Conservation (phyloP, 2,888 invertebrate genomes). For the Xanthorhoe spadicearia region DNA sequence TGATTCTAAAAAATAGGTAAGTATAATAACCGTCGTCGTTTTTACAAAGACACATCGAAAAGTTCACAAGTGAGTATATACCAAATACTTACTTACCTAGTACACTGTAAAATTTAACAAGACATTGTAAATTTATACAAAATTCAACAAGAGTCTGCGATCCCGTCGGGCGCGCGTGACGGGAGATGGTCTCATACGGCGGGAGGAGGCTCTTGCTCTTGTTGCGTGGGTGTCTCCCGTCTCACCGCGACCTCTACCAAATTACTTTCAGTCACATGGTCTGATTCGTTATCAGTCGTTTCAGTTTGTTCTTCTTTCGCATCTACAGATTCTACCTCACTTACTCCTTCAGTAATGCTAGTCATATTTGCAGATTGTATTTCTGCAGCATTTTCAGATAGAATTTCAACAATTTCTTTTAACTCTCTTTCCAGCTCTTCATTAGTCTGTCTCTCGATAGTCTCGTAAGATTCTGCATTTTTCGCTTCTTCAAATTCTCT, state of each 20-base stretch:
- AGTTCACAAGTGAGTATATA: conserved; percentile 54
- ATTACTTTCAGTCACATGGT: conserved; percentile 2
- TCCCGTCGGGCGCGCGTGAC: conserved; percentile 29
- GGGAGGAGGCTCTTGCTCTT: conserved; percentile 43
- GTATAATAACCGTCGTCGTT: conserved; percentile 57
- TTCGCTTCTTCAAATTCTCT: background rate
- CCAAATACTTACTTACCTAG: conserved; percentile 40
- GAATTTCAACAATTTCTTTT: background rate
- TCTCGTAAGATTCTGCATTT: background rate
- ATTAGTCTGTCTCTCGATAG: background rate
- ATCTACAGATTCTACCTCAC: background rate
- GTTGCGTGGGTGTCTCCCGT: background rate
- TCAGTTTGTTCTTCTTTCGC: conserved; percentile 1
- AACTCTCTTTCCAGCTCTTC: background rate
- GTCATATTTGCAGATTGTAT: background rate
- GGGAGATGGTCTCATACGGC: conserved; percentile 18
- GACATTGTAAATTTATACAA: conserved; percentile 68
- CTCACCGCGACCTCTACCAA: background rate
- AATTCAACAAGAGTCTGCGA: conserved; percentile 57
- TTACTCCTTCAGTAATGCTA: background rate
- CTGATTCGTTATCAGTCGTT: background rate
- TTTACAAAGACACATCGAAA: conserved; percentile 67
- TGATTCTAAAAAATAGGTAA: conserved; percentile 68
- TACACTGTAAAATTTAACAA: conserved; percentile 55
- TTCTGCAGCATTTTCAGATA: background rate